Conservation (phyloP, 2,113 vertebrate genomes). For the Acanthisitta chloris region DNA sequence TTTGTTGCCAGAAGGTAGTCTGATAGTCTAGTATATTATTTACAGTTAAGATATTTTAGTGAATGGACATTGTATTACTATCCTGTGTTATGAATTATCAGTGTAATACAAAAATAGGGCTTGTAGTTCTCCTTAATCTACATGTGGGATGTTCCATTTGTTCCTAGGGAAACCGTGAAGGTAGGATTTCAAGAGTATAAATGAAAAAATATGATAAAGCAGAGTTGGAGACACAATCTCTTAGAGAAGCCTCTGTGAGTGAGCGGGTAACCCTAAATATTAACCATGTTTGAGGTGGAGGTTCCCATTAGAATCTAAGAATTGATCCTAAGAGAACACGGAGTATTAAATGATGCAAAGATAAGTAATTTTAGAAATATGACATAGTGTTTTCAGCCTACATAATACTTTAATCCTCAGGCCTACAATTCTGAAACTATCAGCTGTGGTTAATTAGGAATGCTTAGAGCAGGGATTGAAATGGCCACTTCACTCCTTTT, state of each 20-base stretch:
- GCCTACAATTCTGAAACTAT: not conserved
- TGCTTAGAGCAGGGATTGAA: not conserved
- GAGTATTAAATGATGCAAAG: not conserved
- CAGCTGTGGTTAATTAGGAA: not conserved
- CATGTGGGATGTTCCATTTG: not conserved
- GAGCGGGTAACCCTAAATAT: not conserved
- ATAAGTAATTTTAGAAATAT: constrained; percentile 11
- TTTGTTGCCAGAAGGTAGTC: not conserved
- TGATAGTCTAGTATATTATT: not conserved
- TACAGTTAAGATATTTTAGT: not conserved
- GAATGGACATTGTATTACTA: not conserved
- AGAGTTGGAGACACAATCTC: not conserved
- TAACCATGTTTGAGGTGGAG: not conserved
- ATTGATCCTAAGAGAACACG: not conserved
- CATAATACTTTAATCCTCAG: constrained; percentile 39
- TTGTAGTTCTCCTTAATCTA: not conserved
- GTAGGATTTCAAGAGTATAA: not conserved
- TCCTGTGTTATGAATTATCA: not conserved
- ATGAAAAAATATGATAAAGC: not conserved
- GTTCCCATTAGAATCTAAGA: not conserved
- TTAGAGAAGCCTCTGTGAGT: not conserved
- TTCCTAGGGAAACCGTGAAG: not conserved
- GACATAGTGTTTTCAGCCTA: not conserved
- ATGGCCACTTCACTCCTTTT: not conserved
- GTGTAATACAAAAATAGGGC: not conserved